These are phyloP conservation scores for Chamaetylas fuelleborni DNA, from an alignment of 2,113 vertebrate genomes.

Conservation along the genomic window DNA sequence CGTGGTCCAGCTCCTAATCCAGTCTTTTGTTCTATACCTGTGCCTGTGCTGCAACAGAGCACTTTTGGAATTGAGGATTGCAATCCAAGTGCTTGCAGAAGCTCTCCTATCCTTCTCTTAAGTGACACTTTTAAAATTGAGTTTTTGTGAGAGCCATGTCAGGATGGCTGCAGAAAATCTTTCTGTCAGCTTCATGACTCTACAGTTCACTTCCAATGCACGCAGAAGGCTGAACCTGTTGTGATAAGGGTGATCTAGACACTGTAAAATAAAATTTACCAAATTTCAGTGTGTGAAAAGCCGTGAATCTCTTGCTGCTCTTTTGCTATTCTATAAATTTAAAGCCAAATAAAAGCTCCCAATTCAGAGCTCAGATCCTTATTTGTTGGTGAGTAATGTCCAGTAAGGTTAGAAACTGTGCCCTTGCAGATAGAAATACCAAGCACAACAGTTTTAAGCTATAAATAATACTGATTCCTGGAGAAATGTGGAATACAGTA, in stretches of 20 bases:
- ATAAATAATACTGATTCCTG: conserved; percentile 30
- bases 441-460: conserved; percentile 26
- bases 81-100: not conserved
- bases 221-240: not conserved
- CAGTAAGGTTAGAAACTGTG: not conserved
- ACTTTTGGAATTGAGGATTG: not conserved
- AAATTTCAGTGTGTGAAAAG: not conserved
- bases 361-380: not conserved
- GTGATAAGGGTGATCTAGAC: not conserved
- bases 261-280: not conserved
- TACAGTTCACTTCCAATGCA: not conserved
- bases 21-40: not conserved
- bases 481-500: conserved; percentile 27
- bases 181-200: not conserved
- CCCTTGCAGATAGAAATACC: conserved; percentile 30
- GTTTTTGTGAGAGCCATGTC: not conserved
- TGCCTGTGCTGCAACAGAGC: not conserved
- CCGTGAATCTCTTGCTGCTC: not conserved
- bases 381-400: conserved; percentile 54
- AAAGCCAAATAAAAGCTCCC: conserved; percentile 6
- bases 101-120: not conserved
- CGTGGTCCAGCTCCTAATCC: not conserved
- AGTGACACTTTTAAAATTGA: not conserved
- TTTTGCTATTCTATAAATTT: not conserved
- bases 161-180: not conserved